Conservation (phyloP, 2,888 invertebrate species). For the Plebejus argus region DNA sequence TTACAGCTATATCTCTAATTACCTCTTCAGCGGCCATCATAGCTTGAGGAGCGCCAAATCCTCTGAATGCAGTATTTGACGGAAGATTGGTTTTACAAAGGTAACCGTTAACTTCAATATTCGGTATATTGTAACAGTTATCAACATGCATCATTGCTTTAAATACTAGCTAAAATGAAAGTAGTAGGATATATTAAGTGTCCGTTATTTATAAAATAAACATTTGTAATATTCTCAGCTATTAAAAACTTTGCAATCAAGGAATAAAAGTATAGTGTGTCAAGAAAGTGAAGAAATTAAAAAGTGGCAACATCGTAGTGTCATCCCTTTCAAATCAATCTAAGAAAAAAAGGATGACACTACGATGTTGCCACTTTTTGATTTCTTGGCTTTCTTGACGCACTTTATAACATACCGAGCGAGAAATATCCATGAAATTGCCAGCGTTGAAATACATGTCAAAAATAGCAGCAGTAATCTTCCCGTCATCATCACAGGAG, state of each 20-base stretch:
- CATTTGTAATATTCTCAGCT: too few relatives aligned
- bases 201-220: constrained; percentile 11
- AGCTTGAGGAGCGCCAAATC: constrained; percentile 94
- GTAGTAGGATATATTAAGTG: background rate
- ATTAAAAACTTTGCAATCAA: too few relatives aligned
- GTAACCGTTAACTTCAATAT: constrained; percentile 84
- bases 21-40: constrained; percentile 92
- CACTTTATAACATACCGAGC: constrained; percentile 78
- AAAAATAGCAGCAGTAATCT: constrained; percentile 82
- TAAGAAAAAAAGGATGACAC: too few relatives aligned
- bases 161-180: constrained; percentile 86
- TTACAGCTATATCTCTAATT: constrained; percentile 87
- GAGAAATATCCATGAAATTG: constrained; percentile 86
- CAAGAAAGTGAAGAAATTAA: too few relatives aligned
- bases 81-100: constrained; percentile 94
- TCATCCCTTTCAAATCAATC: too few relatives aligned
- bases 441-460: constrained; percentile 87
- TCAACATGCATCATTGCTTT: constrained; percentile 89
- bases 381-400: too few relatives aligned
- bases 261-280: constrained; percentile 36
- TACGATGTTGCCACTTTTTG: too few relatives aligned
- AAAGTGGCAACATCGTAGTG: too few relatives aligned
- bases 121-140: constrained; percentile 90
- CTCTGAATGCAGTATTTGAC: constrained; percentile 96
- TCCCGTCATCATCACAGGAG: constrained; percentile 85